These are phyloP conservation scores for Lemur catta DNA, from an alignment of 2,797 vertebrate genomes.

Conservation along the genomic window DNA sequence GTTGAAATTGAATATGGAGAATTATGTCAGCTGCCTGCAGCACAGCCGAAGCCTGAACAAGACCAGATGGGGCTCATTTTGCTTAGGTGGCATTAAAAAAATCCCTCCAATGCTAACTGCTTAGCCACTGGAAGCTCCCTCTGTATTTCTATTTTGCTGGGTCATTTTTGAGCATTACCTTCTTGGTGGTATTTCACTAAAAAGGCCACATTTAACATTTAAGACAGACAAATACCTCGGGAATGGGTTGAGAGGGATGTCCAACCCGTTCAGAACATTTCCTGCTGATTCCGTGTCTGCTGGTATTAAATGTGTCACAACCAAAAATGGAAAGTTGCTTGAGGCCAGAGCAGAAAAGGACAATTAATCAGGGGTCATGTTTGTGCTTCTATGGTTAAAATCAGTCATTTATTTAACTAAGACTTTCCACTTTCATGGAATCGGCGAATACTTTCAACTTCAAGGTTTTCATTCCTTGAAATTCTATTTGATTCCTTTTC, in stretches of 20 bases:
- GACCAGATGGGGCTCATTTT: background rate
- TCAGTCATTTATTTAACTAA: background rate
- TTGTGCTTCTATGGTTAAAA: background rate
- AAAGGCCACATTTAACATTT: conserved; percentile 16
- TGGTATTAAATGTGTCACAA: background rate
- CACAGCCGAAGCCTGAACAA: background rate
- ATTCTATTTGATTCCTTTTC: conserved; percentile 40
- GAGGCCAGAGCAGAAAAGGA: background rate
- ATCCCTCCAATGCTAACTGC: background rate
- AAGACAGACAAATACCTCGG: background rate
- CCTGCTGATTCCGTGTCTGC: background rate
- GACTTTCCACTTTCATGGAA: background rate
- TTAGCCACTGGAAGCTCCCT: background rate
- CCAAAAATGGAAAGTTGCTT: background rate
- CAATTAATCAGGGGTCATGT: background rate
- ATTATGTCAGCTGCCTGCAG: background rate
- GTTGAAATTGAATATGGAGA: conserved; percentile 23
- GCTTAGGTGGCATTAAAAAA: background rate
- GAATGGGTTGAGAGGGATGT: background rate
- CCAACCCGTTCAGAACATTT: background rate
- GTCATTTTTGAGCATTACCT: background rate
- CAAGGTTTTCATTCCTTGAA: conserved; percentile 40
- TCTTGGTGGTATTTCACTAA: background rate
- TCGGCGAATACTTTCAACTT: conserved; percentile 8
- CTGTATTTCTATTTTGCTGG: background rate